These are phyloP conservation scores for Phortica variegata DNA, from an alignment of 1,140 invertebrate species.

Conservation along the genomic window DNA sequence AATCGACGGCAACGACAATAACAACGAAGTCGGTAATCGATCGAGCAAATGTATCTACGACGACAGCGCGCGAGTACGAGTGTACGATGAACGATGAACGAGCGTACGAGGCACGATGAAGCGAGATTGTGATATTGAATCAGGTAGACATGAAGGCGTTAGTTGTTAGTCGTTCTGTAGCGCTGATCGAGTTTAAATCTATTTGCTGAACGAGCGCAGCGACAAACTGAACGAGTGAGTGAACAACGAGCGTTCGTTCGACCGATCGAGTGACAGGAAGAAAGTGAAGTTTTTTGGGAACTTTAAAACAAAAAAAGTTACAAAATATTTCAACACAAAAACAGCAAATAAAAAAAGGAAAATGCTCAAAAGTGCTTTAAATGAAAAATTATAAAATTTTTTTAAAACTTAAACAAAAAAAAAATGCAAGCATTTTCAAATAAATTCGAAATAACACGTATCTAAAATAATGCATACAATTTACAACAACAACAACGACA, in stretches of 20 bases:
- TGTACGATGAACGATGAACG: conserved; percentile 14
- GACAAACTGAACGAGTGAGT: conserved; percentile 4
- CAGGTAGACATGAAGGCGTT: conserved; percentile 57
- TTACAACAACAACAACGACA: conserved; percentile 11
- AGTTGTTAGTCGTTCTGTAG: conserved; percentile 57
- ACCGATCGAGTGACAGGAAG: conserved; percentile 4
- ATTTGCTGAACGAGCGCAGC: conserved; percentile 35
- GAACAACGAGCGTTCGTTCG: conserved; percentile 12
- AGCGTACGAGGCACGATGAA: conserved; percentile 12
- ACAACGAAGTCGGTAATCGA: conserved; percentile 5
- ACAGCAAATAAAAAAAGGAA: neutral
- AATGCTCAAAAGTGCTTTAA: conserved; percentile 1
- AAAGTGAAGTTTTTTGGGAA: conserved; percentile 20
- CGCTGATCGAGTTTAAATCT: conserved; percentile 56
- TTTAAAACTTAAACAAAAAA: neutral
- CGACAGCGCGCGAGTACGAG: conserved; percentile 5
- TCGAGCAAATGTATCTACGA: conserved; percentile 21
- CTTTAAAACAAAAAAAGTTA: conserved; percentile 1
- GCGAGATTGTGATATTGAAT: conserved; percentile 29
- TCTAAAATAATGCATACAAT: too few relatives aligned
- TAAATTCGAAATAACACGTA: conserved; percentile 6
- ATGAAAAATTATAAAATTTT: conserved; percentile 2
- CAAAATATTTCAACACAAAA: conserved; percentile 3
- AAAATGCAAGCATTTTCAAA: conserved; percentile 4
- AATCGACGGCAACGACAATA: conserved; percentile 5